Evolutionary conservation across 2,113 vertebrate genomes (phyloP).

Genomic region (Bubo scandiacus): DNA sequence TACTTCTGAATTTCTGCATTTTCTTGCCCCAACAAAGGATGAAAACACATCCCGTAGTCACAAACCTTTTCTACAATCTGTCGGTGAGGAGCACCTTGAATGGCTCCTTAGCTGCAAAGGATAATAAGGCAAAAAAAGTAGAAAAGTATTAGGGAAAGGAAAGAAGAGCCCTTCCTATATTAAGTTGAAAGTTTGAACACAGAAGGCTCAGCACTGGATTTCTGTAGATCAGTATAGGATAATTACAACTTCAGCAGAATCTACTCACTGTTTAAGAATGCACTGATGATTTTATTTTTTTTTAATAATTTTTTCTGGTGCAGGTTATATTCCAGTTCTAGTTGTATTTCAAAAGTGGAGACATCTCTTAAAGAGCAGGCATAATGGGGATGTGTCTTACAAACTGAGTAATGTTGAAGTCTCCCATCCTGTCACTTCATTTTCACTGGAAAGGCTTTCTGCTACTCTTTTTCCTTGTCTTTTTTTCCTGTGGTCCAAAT

Average conservation of each 20-base stretch:
- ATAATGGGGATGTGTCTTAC: neutral
- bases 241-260: neutral
- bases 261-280: neutral
- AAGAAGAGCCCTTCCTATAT: neutral
- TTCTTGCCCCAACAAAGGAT: neutral
- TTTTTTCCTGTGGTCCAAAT: neutral
- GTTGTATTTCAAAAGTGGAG: neutral
- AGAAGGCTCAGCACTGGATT: neutral
- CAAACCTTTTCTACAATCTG: neutral
- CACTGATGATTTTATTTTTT: neutral
- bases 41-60: neutral
- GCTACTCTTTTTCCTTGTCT: neutral
- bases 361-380: neutral
- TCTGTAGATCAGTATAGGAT: neutral
- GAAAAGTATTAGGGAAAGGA: neutral
- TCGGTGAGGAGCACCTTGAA: neutral
- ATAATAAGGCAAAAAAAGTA: neutral
- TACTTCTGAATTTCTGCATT: neutral
- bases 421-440: neutral
- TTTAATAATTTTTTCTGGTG: neutral
- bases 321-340: neutral
- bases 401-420: neutral
- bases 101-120: neutral
- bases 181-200: neutral
- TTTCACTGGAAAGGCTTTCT: neutral